These are phyloP conservation scores for Chelmon rostratus DNA, from an alignment of 2,797 vertebrate species.

Conservation along the genomic window DNA sequence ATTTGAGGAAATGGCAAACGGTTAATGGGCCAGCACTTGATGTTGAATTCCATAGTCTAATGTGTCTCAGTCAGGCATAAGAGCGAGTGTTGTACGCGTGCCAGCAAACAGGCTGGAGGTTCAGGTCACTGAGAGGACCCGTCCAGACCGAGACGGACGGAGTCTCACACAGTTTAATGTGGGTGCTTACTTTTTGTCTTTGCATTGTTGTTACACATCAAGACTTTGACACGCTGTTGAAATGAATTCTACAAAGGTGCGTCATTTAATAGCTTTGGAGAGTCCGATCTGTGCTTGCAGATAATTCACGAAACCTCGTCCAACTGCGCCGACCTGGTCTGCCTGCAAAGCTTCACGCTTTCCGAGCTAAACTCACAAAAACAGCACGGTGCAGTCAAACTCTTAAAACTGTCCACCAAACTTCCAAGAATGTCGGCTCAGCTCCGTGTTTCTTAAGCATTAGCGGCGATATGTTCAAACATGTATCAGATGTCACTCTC, in stretches of 20 bases:
- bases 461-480: conserved; percentile 81
- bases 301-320: conserved; percentile 57
- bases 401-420: conserved; percentile 60
- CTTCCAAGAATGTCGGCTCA: conserved; percentile 70
- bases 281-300: conserved; percentile 24
- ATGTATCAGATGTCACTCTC: conserved; percentile 82
- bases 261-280: conserved; percentile 22
- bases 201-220: conserved; percentile 27
- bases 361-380: conserved; percentile 38
- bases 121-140: conserved; percentile 83
- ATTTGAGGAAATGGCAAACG: conserved; percentile 83
- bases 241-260: not conserved
- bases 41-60: conserved; percentile 85
- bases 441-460: conserved; percentile 72
- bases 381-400: conserved; percentile 32
- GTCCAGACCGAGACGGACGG: conserved; percentile 65
- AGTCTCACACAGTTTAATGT: conserved; percentile 28
- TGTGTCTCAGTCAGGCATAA: conserved; percentile 83
- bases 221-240: not conserved
- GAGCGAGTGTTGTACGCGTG: conserved; percentile 77
- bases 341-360: conserved; percentile 57
- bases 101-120: conserved; percentile 74
- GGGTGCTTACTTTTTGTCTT: conserved; percentile 39
- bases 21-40: conserved; percentile 83
- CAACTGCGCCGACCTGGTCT: conserved; percentile 43